A percentile compares a stretch with the other conserved stretches of the same genome.
Conservation (phyloP, 2,888 invertebrate species). For the Caenorhabditis japonica region DNA sequence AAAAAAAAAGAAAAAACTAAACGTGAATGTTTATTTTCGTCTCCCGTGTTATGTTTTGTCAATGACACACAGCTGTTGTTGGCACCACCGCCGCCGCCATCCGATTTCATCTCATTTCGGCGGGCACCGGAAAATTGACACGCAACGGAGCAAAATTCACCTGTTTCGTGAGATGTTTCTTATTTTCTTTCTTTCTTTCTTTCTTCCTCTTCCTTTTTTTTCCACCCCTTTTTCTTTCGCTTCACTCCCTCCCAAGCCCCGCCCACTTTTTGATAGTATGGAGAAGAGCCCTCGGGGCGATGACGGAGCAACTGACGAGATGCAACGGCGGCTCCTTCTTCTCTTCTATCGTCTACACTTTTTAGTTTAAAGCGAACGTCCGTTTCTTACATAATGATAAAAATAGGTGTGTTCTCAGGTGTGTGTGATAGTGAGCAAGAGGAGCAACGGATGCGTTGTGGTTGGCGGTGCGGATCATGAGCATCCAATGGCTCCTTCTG, state of each 20-base stretch:
- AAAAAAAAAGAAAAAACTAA: constrained; percentile 10
- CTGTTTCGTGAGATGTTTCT: constrained; percentile 44
- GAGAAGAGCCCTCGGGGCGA: constrained; percentile 40
- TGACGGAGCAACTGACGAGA: constrained; percentile 44
- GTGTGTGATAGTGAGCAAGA: constrained; percentile 1
- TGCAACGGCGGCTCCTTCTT: constrained; percentile 2
- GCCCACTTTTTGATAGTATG: constrained; percentile 49
- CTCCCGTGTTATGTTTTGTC: too few species aligned
- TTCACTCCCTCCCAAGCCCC: constrained; percentile 19
- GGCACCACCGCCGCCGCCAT: background rate
- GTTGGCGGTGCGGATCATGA: constrained; percentile 27
- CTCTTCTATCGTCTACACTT: constrained; percentile 10
- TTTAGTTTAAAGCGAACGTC: too few species aligned
- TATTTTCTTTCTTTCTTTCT: constrained; percentile 5
- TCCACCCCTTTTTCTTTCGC: constrained; percentile 4
- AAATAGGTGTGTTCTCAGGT: constrained; percentile 3
- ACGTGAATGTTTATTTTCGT: constrained; percentile 47
- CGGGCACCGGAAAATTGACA: constrained; percentile 19
- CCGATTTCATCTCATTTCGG: background rate
- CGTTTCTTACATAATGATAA: background rate
- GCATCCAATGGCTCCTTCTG: constrained; percentile 16
- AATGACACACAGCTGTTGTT: constrained; percentile 30
- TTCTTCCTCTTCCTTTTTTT: constrained; percentile 16
- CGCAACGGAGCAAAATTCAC: constrained; percentile 14
- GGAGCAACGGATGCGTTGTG: constrained; percentile 1